Evolutionary conservation across 2,888 invertebrate species (phyloP), one percentile per base, ranked within the genome.

Genomic region (Galerucella nymphaeae): DNA sequence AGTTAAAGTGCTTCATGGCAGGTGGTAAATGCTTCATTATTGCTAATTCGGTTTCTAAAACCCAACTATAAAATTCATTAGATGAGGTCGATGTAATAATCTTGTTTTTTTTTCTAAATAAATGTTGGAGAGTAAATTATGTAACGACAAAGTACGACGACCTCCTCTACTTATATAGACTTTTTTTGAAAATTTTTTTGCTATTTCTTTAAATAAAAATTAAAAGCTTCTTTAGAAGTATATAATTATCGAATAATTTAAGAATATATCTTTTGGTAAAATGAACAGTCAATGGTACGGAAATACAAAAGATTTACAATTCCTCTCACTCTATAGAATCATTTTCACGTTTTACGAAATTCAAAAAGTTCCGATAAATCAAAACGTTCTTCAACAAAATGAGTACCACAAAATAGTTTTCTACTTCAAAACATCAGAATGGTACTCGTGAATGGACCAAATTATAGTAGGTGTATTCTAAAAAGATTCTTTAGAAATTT

Each of bases 401-500:
- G 23, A 41, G 66, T 23, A 66, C 66, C 66, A 66, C 58, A 66
- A 58, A 66, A 58, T 42, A 58, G 66, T 66, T 58, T 66, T 66
- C 66, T 66, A 66, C 66, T 66, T 48, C 45, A 66, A 58, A 58
- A 58, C 18, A 38, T 30, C 57, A 66, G 58, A 66, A 66, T 66
- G 58, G 41, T 23, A 20, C 45, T 66, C n/a, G n/a, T 66, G 66
- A 66, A 66, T 66, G 58, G 58, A 68, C 50, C 38, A 66, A 71
- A 66, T 69, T 70, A 69, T 62, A 45, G 66, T 62, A 45, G 53
- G 61, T 45, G 69, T 62, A 70, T 73, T 73, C 48, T 70, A 20
- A 55, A n/a, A 38, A 48, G 42, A 38, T 61, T 61, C 69, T 73
- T 70, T 65, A 23, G 18, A 69, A 69, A 42, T 30, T 68, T 58